Evolutionary conservation across 2,888 invertebrate genomes (phyloP), one percentile per base, ranked within the genome.

Genomic region (Xanthostigma xanthostigma): DNA sequence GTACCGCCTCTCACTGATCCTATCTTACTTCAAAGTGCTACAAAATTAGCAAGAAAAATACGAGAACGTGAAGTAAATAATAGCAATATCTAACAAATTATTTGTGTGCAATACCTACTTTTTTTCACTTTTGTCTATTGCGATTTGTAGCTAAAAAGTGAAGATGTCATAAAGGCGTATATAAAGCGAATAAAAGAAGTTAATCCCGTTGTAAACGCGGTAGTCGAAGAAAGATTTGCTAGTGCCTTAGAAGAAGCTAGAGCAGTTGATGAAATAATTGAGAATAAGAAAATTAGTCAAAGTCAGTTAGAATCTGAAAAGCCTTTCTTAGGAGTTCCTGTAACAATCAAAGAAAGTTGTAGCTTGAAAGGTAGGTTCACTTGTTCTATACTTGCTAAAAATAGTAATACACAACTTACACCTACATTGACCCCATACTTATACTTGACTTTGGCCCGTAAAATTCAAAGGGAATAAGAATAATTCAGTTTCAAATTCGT

Each of bases 301-400:
- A 40, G 40, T 27, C 17, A 46, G 11, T 10, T 46, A 11, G 46
- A 46, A 39, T 40, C 39, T 8, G 46, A 46, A 39, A n/a, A 75
- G 53, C 90, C 90, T 0, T 66, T 91, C 46, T 68, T 90, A 1
- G 91, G 91, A 0, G 75, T 91, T 13, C 91, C 91, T 0, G 73
- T 88, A 41, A 86, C 88, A 3, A 78, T 85, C 1, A 91, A 91
- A 62, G 88, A 89, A 63, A 80, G 83, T 55, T 83, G 89, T 57
- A 75, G 75, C 1, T 68, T 89, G 1, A 74, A 75, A 68, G 88
- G 89, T 84, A 58, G 58, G 56, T 52, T 46, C 37, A 36, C 27
- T 27, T 27, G 6, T 17, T 17, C 17, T 17, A 4, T 17, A 17
- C 17, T 17, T 17, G 17, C 17, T 17, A 17, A 17, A 17, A 17